Percentiles rank a stretch among this genome's conserved stretches.
phyloP scores from a whole-genome alignment of 2,888 invertebrate genomes.

The Cantharis rufa region DNA sequence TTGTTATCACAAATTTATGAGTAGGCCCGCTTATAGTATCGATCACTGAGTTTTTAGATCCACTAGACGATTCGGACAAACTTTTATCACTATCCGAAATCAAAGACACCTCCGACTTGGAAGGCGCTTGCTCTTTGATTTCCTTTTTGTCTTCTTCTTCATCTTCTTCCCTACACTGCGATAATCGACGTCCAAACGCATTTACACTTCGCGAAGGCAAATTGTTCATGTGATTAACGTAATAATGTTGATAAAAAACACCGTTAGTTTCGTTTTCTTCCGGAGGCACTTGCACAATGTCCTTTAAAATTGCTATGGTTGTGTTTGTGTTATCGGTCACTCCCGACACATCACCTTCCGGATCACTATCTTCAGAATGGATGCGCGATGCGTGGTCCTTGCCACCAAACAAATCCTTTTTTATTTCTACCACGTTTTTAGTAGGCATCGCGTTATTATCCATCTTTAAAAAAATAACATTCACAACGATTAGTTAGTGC shows the following conservation, averaged over 20 bases:
- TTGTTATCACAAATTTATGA: conserved; percentile 62
- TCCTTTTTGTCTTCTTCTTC: conserved; percentile 67
- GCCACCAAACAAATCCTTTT: conserved; percentile 7
- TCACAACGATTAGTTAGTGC: background rate
- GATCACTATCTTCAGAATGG: conserved; percentile 60
- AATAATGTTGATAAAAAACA: conserved; percentile 72
- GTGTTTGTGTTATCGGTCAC: conserved; percentile 73
- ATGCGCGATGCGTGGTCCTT: conserved; percentile 13
- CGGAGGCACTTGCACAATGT: conserved; percentile 64
- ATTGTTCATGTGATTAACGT: conserved; percentile 73
- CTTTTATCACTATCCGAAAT: conserved; percentile 55
- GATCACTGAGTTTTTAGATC: conserved; percentile 54
- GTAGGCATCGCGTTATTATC: conserved; percentile 37
- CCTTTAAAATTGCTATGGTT: conserved; percentile 69
- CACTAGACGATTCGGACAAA: conserved; percentile 51
- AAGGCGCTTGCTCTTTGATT: conserved; percentile 42
- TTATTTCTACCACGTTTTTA: conserved; percentile 16
- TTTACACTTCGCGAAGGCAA: conserved; percentile 66
- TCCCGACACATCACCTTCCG: conserved; percentile 67
- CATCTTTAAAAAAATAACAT: conserved; percentile 32
- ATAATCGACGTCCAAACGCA: conserved; percentile 64
- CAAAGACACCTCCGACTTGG: conserved; percentile 45
- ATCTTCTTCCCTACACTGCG: conserved; percentile 84
- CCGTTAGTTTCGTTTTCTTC: conserved; percentile 60
- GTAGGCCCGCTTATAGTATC: conserved; percentile 56